phyloP scores from a whole-genome alignment of 2,888 invertebrate genomes.

The Melinaea menophilus region DNA sequence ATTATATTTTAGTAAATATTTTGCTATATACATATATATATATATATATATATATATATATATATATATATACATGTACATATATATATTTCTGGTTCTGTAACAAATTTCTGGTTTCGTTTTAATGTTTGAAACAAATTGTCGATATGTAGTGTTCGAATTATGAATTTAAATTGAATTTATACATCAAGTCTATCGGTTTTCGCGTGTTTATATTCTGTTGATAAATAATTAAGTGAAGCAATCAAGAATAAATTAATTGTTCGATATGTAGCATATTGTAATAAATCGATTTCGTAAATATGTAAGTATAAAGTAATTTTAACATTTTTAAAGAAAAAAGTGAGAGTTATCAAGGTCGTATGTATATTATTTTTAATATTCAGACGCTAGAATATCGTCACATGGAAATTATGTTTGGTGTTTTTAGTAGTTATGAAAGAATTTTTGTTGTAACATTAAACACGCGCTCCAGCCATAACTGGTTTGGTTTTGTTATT shows the following conservation, averaged over 20 bases:
- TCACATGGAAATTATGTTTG: constrained; percentile 28
- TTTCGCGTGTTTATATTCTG: constrained; percentile 6
- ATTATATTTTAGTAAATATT: no score
- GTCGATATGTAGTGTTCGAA: no score
- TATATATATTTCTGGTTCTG: no score
- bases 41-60: no score
- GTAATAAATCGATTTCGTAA: constrained; percentile 13
- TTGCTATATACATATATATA: no score
- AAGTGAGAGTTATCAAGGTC: constrained; percentile 59
- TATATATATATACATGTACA: no score
- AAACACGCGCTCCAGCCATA: not conserved
- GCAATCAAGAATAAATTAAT: constrained; percentile 17
- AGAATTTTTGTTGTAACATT: constrained; percentile 15
- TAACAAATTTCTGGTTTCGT: no score
- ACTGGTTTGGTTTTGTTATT: no score
- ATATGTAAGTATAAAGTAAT: constrained; percentile 15
- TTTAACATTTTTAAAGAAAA: constrained; percentile 34
- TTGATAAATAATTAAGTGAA: constrained; percentile 15
- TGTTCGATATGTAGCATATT: no score
- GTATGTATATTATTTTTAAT: constrained; percentile 27
- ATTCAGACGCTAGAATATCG: constrained; percentile 32
- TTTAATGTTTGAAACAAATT: no score
- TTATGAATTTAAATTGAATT: no score
- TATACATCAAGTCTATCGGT: not conserved
- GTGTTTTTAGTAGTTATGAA: constrained; percentile 35